These are phyloP conservation scores for Minunthozetes semirufus DNA, from an alignment of 2,888 invertebrate genomes.

Conservation along the genomic window DNA sequence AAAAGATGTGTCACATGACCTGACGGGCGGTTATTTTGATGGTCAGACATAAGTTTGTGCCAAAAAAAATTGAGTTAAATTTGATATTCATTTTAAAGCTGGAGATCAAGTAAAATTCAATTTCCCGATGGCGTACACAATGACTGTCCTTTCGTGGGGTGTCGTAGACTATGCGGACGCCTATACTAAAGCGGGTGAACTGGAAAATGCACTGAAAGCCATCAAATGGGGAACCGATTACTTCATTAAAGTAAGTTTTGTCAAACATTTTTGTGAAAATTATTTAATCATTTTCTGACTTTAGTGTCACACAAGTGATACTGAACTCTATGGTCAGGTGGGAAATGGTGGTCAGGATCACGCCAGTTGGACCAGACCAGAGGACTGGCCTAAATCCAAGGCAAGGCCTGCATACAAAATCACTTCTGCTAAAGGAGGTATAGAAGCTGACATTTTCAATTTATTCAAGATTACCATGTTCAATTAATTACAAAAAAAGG, in stretches of 20 bases:
- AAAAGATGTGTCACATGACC: neutral
- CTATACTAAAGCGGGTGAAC: neutral
- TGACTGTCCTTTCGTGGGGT: neutral
- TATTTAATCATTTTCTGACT: neutral
- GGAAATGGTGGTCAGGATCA: neutral
- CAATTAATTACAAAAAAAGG: neutral
- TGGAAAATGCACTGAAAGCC: neutral
- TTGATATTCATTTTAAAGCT: neutral
- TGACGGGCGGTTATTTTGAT: slow-evolving; percentile 4
- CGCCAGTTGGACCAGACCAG: neutral
- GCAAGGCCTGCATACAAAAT: neutral
- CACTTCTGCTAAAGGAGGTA: neutral
- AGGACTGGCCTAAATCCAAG: neutral
- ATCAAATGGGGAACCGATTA: slow-evolving; percentile 18
- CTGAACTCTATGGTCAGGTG: neutral
- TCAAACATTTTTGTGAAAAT: neutral
- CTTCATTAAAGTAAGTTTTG: neutral
- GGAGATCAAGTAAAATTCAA: neutral
- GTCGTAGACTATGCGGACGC: neutral
- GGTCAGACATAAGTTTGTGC: neutral
- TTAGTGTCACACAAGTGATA: slow-evolving; percentile 5
- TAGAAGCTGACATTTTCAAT: neutral
- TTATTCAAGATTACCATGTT: neutral
- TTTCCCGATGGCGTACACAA: neutral
- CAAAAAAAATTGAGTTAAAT: neutral